These are phyloP conservation scores for Siniperca knerii DNA, from an alignment of 2,113 vertebrate genomes.

Conservation along the genomic window DNA sequence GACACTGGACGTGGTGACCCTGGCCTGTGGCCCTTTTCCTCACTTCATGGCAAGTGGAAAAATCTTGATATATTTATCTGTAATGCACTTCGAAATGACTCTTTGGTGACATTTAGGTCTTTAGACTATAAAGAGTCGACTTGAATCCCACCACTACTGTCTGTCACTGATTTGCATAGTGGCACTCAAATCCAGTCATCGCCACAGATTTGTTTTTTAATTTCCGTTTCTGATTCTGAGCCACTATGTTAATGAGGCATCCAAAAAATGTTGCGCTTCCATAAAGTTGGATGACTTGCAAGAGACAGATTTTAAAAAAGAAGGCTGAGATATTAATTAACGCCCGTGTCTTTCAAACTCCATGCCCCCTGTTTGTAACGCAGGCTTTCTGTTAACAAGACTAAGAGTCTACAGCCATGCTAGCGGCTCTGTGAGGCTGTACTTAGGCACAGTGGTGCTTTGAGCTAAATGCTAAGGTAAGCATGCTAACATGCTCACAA, in stretches of 20 bases:
- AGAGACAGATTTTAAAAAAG: background rate
- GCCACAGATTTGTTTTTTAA: too few species aligned
- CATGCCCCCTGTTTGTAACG: background rate
- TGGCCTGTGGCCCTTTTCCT: conserved; percentile 3
- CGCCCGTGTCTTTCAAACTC: too few species aligned
- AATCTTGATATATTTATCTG: conserved; percentile 5
- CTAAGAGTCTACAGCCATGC: background rate
- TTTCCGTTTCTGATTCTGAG: background rate
- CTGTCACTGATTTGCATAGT: background rate
- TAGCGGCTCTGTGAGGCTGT: background rate
- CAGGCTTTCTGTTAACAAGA: background rate
- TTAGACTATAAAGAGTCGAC: conserved; percentile 4
- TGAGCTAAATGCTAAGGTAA: background rate
- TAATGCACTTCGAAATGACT: conserved; percentile 13
- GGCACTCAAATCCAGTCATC: background rate
- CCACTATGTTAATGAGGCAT: background rate
- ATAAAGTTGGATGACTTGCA: background rate
- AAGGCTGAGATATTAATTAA: background rate
- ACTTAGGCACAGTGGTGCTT: background rate
- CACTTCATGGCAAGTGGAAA: conserved; percentile 17
- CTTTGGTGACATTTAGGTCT: conserved; percentile 7
- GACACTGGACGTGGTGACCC: conserved; percentile 12
- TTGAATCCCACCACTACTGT: background rate
- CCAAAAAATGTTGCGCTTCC: background rate
- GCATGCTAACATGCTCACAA: background rate